phyloP scores from a whole-genome alignment of 2,113 vertebrate species.

The Cebus imitator region DNA sequence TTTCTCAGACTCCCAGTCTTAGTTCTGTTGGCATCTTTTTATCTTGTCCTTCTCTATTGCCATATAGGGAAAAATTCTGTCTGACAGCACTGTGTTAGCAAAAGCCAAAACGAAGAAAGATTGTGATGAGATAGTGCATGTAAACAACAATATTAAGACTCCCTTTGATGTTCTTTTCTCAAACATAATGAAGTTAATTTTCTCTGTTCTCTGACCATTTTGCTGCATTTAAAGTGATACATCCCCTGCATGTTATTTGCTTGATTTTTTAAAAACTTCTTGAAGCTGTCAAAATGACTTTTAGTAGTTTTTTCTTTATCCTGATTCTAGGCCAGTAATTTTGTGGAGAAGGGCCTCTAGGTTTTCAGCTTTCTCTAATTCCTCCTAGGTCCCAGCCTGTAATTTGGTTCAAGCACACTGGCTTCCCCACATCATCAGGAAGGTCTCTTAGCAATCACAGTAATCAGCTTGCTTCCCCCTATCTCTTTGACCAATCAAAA shows the following conservation, averaged over 20 bases:
- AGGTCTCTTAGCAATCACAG: not conserved
- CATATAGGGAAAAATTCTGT: not conserved
- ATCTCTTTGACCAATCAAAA: not conserved
- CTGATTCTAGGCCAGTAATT: not conserved
- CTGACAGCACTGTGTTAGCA: not conserved
- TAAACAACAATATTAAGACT: not conserved
- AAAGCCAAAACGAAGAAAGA: not conserved
- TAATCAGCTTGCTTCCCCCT: not conserved
- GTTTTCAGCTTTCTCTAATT: not conserved
- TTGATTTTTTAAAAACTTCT: not conserved
- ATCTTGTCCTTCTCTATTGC: not conserved
- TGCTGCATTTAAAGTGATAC: not conserved
- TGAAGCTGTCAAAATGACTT: not conserved
- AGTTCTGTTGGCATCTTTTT: not conserved
- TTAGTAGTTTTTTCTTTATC: not conserved
- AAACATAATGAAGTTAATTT: not conserved
- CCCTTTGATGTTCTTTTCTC: not conserved
- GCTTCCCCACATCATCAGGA: not conserved
- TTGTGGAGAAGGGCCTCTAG: not conserved
- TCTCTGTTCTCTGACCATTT: not conserved
- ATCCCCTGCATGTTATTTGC: not conserved
- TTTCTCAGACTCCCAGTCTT: not conserved
- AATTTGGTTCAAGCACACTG: not conserved
- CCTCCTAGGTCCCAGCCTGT: not conserved
- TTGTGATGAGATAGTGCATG: not conserved